Base-by-base conservation (phyloP, 1,140 invertebrate genomes). In the Myzus persicae region DNA sequence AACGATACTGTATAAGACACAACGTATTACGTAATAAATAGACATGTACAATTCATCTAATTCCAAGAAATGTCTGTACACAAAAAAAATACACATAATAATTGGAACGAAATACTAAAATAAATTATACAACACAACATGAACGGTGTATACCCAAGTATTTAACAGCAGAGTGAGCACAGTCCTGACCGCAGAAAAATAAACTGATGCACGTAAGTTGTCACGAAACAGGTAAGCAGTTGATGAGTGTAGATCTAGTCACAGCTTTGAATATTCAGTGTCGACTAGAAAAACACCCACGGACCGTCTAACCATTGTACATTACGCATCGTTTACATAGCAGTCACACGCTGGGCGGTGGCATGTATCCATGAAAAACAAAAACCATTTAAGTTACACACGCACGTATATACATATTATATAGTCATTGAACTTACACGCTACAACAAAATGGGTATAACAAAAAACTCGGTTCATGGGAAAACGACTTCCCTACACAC, bases 161-260 rank as follows among this genome's bases (percentile, higher is more conserved):
- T 76, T n/a, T n/a, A n/a, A 76, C 59, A 76, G 59, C 14, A n/a
- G 31, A 76, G 31, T 67, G 59, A 67, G 31, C 59, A 24, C 31
- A 24, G 38, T 40, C 81, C 24, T 40, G 24, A 84, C 85, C 5
- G 26, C 18, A 88, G 18, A 88, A 48, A 84, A 84, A 84, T 40
- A 84, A 84, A 42, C 40, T 22, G 24, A 40, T 84, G 36, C n/a
- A 82, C 36, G 76, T 31, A 87, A 87, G 87, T 88, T 38, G n/a
- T 36, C 46, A 88, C 7, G 8, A 67, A 67, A 91, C 40, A 48
- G 91, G 91, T 51, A 84, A 84, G 76, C 91, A 51, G 91, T 92
- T 92, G 76, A 92, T 92, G 91, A 92, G 91, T 92, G 91, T 92
- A 92, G 76, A 92, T 92, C 91, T 92, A 92, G 91, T 92, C 91